Evolutionary conservation across 2,888 invertebrate species (phyloP).

Genomic region (Hydroisotoma schaefferi): DNA sequence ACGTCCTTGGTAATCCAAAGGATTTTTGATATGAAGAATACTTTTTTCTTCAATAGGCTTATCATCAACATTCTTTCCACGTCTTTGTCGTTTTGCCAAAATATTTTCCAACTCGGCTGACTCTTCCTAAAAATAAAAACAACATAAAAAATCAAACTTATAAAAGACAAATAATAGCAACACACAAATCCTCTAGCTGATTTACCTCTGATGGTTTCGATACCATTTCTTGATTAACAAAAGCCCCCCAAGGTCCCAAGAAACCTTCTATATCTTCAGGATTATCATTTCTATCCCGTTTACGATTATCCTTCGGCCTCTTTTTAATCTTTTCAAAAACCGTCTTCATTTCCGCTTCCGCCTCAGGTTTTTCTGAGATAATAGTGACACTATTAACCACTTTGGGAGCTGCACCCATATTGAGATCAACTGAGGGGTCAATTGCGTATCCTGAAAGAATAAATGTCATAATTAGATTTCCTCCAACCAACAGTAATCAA

Average conservation of each 20-base stretch:
- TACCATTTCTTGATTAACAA: conserved; percentile 79
- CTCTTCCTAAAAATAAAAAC: conserved; percentile 66
- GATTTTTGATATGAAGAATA: conserved; percentile 86
- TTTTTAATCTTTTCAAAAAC: conserved; percentile 82
- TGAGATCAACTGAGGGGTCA: conserved; percentile 81
- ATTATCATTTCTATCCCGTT: conserved; percentile 81
- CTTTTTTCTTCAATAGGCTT: conserved; percentile 93
- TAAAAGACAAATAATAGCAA: conserved; percentile 6
- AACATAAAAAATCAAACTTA: neutral
- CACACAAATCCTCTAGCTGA: too few relatives aligned
- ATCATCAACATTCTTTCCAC: conserved; percentile 80
- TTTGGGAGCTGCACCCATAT: conserved; percentile 38
- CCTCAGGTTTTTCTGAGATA: conserved; percentile 59
- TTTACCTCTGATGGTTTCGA: conserved; percentile 78
- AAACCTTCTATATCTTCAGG: conserved; percentile 92
- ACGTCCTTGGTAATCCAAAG: conserved; percentile 93
- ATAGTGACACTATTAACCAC: conserved; percentile 25
- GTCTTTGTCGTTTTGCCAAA: conserved; percentile 82
- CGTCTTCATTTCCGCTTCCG: conserved; percentile 73
- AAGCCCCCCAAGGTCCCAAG: conserved; percentile 96
- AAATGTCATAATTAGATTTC: neutral
- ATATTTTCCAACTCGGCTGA: conserved; percentile 92
- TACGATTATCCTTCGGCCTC: conserved; percentile 72
- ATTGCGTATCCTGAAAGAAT: conserved; percentile 69
- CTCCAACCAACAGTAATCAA: neutral